These are phyloP conservation scores for Episyrphus balteatus DNA, from an alignment of 1,140 invertebrate genomes.

Conservation along the genomic window DNA sequence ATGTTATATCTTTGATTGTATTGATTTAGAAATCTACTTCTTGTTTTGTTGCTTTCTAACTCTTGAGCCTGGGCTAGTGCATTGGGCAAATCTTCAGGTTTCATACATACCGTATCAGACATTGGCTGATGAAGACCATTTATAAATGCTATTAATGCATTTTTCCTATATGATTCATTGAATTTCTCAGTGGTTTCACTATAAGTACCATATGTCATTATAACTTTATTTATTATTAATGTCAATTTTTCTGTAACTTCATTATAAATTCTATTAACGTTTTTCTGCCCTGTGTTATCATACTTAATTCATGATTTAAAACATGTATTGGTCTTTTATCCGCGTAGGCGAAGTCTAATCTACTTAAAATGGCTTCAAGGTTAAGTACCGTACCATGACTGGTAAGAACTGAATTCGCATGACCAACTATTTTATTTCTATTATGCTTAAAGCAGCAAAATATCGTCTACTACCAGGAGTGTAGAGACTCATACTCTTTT, in stretches of 20 bases:
- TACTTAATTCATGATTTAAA: background rate
- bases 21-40: background rate
- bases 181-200: background rate
- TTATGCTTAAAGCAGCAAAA: no score
- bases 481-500: background rate
- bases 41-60: slow-evolving; percentile 6
- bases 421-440: no score
- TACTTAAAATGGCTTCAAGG: slow-evolving; percentile 1
- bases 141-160: slow-evolving; percentile 8
- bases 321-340: background rate
- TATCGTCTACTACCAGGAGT: no score
- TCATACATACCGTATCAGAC: slow-evolving; percentile 7
- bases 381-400: background rate
- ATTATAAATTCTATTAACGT: slow-evolving; percentile 4
- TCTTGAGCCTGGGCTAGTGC: slow-evolving; percentile 13
- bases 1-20: background rate
- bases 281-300: background rate
- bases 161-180: slow-evolving; percentile 7
- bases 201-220: slow-evolving; percentile 9
- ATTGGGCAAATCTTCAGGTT: slow-evolving; percentile 9
- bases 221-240: slow-evolving; percentile 12
- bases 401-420: no score
- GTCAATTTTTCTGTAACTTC: slow-evolving; percentile 9
- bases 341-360: background rate
- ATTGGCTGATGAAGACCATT: slow-evolving; percentile 5